Percentiles rank a stretch among this genome's conserved stretches.
These are phyloP conservation scores for Drymonia ruficornis DNA, from an alignment of 2,888 invertebrate species.

Conservation along the genomic window DNA sequence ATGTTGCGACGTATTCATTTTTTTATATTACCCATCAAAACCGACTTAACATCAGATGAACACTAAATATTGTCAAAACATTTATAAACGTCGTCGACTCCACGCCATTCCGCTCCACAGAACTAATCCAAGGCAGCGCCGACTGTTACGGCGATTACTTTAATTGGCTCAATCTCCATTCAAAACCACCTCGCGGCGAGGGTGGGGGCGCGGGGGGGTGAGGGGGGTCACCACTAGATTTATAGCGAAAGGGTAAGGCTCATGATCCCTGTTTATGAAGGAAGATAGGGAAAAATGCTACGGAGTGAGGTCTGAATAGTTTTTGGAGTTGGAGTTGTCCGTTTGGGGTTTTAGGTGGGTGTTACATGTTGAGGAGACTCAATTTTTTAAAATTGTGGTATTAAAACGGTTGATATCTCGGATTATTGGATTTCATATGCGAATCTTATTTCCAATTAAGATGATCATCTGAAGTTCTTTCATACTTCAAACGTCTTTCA, in stretches of 20 bases:
- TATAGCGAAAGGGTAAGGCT: conserved; percentile 82
- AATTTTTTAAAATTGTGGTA: no score
- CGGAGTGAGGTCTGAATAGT: conserved; percentile 41
- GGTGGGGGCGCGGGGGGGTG: conserved; percentile 31
- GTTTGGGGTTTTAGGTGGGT: conserved; percentile 11
- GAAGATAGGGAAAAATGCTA: conserved; percentile 76
- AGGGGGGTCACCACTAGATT: conserved; percentile 71
- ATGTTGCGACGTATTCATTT: no score
- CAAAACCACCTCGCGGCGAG: conserved; percentile 81
- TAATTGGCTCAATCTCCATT: conserved; percentile 88
- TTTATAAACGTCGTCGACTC: conserved; percentile 46
- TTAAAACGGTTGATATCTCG: no score
- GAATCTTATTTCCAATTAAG: no score
- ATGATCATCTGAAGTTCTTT: no score
- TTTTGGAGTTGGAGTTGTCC: conserved; percentile 30
- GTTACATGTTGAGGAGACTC: no score
- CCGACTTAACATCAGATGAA: conserved; percentile 8
- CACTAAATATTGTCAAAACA: neutral
- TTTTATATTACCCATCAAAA: no score
- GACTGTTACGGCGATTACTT: conserved; percentile 89
- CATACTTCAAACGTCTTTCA: no score
- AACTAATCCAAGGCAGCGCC: conserved; percentile 89
- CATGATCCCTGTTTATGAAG: conserved; percentile 84
- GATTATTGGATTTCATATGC: no score
- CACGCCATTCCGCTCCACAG: conserved; percentile 54